Percentiles rank a stretch among this genome's conserved stretches.
phyloP scores from a whole-genome alignment of 1,140 invertebrate species.

The Solen grandis region DNA sequence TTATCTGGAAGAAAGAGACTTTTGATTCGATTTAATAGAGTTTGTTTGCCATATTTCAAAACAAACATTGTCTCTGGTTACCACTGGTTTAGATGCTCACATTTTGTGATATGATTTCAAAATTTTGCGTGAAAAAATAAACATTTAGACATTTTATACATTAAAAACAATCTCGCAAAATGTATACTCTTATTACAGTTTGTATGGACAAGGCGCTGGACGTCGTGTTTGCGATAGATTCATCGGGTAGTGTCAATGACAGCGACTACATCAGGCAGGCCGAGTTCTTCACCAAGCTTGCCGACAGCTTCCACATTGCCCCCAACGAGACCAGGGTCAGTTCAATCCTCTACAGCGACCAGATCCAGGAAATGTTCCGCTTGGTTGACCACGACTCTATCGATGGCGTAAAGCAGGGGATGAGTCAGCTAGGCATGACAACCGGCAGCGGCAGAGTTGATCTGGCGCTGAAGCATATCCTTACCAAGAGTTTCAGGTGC shows the following conservation, averaged over 20 bases:
- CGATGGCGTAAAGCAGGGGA: constrained; percentile 44
- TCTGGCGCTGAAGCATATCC: constrained; percentile 62
- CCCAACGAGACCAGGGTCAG: constrained; percentile 62
- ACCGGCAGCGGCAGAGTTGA: constrained; percentile 57
- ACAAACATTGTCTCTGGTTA: no score
- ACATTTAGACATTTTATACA: no score
- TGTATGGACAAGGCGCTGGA: constrained; percentile 63
- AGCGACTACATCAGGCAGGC: constrained; percentile 64
- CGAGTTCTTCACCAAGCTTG: constrained; percentile 62
- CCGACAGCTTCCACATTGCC: constrained; percentile 58
- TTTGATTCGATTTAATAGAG: no score
- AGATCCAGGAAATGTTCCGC: constrained; percentile 62
- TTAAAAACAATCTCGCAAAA: no score
- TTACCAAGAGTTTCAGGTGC: constrained; percentile 65
- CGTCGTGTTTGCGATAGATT: constrained; percentile 70
- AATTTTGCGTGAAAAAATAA: no score
- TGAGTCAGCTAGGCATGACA: constrained; percentile 55
- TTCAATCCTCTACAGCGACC: constrained; percentile 60
- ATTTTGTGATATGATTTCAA: no score
- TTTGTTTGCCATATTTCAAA: no score
- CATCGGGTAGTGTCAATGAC: constrained; percentile 58
- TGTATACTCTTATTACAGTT: constrained; percentile 58
- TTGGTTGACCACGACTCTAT: constrained; percentile 58
- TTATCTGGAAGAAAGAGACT: no score
- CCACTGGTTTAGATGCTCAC: no score